These are phyloP conservation scores for Avahi laniger DNA, from an alignment of 2,797 vertebrate species.

Conservation along the genomic window DNA sequence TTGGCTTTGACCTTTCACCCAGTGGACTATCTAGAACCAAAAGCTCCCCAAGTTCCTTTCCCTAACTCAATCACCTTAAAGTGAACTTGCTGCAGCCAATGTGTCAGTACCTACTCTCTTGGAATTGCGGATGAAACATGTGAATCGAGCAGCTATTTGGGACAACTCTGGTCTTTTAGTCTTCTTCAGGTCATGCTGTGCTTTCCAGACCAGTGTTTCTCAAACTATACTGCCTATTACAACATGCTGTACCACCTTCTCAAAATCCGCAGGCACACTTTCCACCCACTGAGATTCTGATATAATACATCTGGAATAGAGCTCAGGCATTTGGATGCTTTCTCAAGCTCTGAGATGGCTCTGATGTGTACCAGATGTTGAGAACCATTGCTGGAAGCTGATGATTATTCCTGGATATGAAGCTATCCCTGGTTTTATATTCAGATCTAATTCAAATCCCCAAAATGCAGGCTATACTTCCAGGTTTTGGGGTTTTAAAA, in stretches of 20 bases:
- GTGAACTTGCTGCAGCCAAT: not conserved
- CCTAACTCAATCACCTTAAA: not conserved
- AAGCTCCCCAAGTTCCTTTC: not conserved
- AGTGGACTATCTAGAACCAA: not conserved
- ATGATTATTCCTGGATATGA: not conserved
- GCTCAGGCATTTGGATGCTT: not conserved
- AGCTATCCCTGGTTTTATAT: not conserved
- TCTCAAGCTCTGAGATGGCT: not conserved
- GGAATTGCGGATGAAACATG: not conserved
- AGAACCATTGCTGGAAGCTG: not conserved
- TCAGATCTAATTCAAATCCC: not conserved
- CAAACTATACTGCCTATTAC: not conserved
- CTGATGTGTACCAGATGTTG: not conserved
- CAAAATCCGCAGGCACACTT: not conserved
- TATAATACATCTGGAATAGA: no score
- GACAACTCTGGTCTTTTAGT: not conserved
- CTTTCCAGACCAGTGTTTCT: not conserved
- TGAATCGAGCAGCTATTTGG: not conserved
- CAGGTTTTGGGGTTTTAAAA: not conserved
- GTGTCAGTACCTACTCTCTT: not conserved
- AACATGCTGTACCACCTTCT: not conserved
- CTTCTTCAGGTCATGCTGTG: not conserved
- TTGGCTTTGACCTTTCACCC: not conserved
- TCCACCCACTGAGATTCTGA: not conserved
- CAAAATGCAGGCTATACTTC: not conserved